A percentile compares a stretch with the other conserved stretches of the same genome.
Conservation (phyloP, 2,113 vertebrate species). For the Podarcis raffonei region DNA sequence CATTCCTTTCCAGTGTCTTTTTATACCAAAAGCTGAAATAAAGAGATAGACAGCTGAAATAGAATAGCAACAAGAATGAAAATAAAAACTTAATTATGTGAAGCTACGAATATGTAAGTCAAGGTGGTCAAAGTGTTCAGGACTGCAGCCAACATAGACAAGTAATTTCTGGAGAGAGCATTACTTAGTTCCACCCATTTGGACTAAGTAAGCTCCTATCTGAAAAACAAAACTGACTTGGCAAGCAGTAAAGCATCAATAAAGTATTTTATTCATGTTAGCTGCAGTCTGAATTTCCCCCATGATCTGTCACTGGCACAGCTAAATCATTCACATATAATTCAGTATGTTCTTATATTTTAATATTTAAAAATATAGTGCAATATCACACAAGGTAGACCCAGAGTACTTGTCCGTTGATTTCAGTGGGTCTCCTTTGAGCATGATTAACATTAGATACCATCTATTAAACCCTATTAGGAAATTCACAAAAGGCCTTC, state of each 20-base stretch:
- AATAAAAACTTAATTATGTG: not conserved
- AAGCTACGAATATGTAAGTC: not conserved
- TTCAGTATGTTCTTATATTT: not conserved
- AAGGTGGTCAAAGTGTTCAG: not conserved
- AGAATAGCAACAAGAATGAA: not conserved
- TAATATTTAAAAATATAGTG: not conserved
- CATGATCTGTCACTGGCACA: not conserved
- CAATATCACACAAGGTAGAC: too few species aligned
- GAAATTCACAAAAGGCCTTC: not conserved
- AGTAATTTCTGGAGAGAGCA: not conserved
- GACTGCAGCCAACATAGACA: not conserved
- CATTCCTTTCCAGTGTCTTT: conserved; percentile 13
- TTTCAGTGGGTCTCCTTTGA: too few species aligned
- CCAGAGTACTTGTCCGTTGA: too few species aligned
- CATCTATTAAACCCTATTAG: not conserved
- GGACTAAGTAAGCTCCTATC: not conserved
- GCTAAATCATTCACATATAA: not conserved
- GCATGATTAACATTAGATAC: too few species aligned
- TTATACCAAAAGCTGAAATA: conserved; percentile 55
- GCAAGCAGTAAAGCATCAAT: not conserved
- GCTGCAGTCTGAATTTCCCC: not conserved
- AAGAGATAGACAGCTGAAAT: fast-evolving
- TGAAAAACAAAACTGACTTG: not conserved
- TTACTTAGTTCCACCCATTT: fast-evolving
- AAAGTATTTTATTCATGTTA: not conserved